Evolutionary conservation across 2,113 vertebrate genomes (phyloP), one percentile per base, ranked within the genome.

Genomic region (Eonycteris spelaea): DNA sequence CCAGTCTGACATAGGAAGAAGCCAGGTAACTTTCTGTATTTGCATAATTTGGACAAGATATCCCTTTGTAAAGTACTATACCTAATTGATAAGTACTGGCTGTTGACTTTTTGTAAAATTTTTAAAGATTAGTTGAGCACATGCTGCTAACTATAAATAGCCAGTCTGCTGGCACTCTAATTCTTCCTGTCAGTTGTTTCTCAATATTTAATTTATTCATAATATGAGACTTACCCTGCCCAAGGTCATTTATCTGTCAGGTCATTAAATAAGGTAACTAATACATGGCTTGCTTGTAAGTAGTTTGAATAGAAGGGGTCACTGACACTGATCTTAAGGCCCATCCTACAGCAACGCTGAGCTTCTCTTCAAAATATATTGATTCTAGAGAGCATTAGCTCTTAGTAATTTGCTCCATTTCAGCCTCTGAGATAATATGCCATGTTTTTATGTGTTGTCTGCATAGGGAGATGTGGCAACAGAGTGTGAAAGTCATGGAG

Each of bases 401-500:
- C 38, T 70, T 79, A 51, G 57, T 57, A 74, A 83, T 68, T 90
- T 92, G 59, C 71, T 93, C 82, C 13, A 14, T 96, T 84, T 93
- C 88, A 86, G 85, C 43, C 67, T 79, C 67, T 8, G 51, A 88
- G 63, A 65, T 83, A 75, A 86, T 55, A 84, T 14, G 63, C 85
- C 40, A 11, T 53, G 45, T 91, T 96, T 97, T 97, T 96, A 97
- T 96, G 93, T 86, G 79, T 88, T 73, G 55, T 91, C 82, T 95
- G 68, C 93, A 79, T 65, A 95, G 55, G 48, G 73, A 95, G 93
- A 95, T 61, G 96, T 68, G 74, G 93, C 91, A 94, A 59, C 63
- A 48, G 93, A 97, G 91, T 98, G 97, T 98, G 97, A 97, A 98
- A 97, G 96, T 95, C 96, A 96, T 6, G 3, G 57, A 89, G 43